Percentiles rank a stretch among this genome's conserved stretches.
Conservation (phyloP, 2,113 vertebrate genomes). For the Leiothrix lutea region DNA sequence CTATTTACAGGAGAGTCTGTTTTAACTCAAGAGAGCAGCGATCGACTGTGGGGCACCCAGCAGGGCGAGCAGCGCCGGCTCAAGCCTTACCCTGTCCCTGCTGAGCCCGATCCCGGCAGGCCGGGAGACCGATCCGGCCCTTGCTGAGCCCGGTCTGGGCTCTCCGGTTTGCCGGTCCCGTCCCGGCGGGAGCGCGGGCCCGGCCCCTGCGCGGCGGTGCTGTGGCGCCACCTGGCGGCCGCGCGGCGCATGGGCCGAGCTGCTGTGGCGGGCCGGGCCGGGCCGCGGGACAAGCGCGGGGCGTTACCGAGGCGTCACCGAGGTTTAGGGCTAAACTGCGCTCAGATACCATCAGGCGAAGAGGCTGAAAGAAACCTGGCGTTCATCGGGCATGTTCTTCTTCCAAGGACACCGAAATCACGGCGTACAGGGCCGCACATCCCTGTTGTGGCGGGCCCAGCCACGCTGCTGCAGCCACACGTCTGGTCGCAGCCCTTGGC, state of each 20-base stretch:
- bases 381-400: fast-evolving
- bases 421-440: fast-evolving
- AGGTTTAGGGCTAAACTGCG: fast-evolving
- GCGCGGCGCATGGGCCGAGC: not conserved
- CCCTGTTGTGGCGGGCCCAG: not conserved
- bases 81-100: too few species aligned
- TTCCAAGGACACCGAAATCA: not conserved
- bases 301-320: fast-evolving
- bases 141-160: too few species aligned
- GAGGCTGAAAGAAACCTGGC: not conserved
- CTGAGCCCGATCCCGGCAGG: not conserved
- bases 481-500: fast-evolving
- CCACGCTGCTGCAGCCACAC: fast-evolving
- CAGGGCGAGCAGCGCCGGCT: fast-evolving
- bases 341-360: fast-evolving
- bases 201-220: not conserved
- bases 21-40: not conserved
- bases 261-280: fast-evolving
- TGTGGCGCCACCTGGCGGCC: conserved; percentile 68
- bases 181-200: not conserved
- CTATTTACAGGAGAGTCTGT: not conserved
- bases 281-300: not conserved
- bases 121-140: not conserved
- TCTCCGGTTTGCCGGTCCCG: too few species aligned
- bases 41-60: fast-evolving